phyloP scores from a whole-genome alignment of 92 coral and sea anemone species.

The Siderastrea siderea region DNA sequence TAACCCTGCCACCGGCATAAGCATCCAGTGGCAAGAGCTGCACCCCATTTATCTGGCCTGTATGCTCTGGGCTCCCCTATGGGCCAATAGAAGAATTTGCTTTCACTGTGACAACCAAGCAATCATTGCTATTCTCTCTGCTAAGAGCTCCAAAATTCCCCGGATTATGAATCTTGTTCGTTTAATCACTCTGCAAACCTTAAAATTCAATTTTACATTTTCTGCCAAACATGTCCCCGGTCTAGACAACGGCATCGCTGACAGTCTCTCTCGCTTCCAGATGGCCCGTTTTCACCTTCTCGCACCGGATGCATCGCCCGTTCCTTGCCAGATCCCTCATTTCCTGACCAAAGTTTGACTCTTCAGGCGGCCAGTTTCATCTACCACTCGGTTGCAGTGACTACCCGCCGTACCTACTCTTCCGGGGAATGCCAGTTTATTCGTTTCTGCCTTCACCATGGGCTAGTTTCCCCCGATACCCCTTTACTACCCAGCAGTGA shows the following conservation, averaged over 20 bases:
- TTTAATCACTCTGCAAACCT: slow-evolving; percentile 7
- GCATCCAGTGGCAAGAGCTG: slow-evolving; percentile 19
- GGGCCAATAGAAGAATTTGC: background rate
- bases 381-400: background rate
- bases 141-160: slow-evolving; percentile 20
- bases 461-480: background rate
- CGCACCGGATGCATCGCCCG: slow-evolving; percentile 1
- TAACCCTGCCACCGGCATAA: slow-evolving; percentile 10
- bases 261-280: slow-evolving; percentile 7
- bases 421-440: background rate
- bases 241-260: slow-evolving; percentile 22
- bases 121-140: background rate
- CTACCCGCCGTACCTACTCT: background rate
- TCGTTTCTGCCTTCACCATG: background rate
- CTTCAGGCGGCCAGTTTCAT: background rate
- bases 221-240: slow-evolving; percentile 14
- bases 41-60: slow-evolving; percentile 11
- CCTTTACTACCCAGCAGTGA: background rate
- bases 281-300: background rate
- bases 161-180: slow-evolving; percentile 19
- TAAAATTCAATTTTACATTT: slow-evolving; percentile 13
- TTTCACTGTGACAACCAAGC: slow-evolving; percentile 30
- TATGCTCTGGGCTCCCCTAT: slow-evolving; percentile 17
- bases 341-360: background rate
- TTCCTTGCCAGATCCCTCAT: background rate